These are phyloP conservation scores for Leucoraja ocellata DNA, from an alignment of 2,797 vertebrate genomes.

Conservation along the genomic window DNA sequence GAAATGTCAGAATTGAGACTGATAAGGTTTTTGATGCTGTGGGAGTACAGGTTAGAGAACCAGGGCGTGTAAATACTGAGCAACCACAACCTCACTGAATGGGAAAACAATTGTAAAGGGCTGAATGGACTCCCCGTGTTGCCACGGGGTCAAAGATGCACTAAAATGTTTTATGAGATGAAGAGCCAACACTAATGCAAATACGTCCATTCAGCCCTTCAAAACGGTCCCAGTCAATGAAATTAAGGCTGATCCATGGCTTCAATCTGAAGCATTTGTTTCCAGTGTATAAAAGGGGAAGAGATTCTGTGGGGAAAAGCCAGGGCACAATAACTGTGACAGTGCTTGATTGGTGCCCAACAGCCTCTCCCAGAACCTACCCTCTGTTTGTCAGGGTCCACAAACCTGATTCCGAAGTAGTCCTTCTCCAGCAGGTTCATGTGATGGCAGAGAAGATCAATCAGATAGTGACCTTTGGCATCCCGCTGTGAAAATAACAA, in stretches of 20 bases:
- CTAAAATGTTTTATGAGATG: neutral
- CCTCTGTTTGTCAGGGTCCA: conserved; percentile 95
- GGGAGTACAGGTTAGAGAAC: neutral
- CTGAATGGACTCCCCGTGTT: neutral
- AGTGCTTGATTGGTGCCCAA: neutral
- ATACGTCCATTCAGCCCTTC: too few relatives aligned
- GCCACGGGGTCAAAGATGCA: neutral
- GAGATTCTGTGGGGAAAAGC: conserved; percentile 21
- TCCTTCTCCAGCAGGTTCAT: conserved; percentile 96
- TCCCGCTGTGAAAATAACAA: conserved; percentile 73
- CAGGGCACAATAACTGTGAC: neutral
- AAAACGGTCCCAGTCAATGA: neutral
- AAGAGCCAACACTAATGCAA: neutral
- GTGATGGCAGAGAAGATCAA: conserved; percentile 94
- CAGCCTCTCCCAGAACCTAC: conserved; percentile 58
- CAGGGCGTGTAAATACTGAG: neutral
- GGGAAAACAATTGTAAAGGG: neutral
- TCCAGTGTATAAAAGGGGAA: neutral
- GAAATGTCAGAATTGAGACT: neutral
- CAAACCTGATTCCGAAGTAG: conserved; percentile 97
- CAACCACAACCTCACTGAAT: neutral
- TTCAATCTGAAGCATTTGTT: neutral
- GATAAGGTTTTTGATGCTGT: neutral
- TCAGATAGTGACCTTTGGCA: conserved; percentile 93
- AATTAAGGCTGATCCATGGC: neutral